Conservation (phyloP, 2,888 invertebrate species). For the Carpatolechia fugitivella region DNA sequence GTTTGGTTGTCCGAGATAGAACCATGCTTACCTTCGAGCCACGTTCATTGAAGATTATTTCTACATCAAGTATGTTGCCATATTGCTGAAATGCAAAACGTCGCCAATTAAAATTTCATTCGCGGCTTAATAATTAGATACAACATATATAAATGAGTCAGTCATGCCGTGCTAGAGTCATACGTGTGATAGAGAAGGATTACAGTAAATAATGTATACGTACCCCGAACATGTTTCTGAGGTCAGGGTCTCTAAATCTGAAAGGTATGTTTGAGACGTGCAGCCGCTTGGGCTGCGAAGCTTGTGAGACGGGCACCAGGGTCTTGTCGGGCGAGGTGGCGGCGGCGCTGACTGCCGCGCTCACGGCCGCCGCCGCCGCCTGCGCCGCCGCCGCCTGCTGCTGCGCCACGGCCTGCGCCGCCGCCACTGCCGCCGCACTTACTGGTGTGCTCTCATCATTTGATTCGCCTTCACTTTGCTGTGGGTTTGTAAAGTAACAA, state of each 20-base stretch:
- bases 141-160: conserved; percentile 27
- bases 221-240: conserved; percentile 99
- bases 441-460: conserved; percentile 77
- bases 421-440: conserved; percentile 65
- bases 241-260: conserved; percentile 98
- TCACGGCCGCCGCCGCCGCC: conserved; percentile 65
- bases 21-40: conserved; percentile 97
- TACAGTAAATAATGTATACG: conserved; percentile 71
- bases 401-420: conserved; percentile 59
- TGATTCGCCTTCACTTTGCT: conserved; percentile 74
- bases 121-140: conserved; percentile 17
- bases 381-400: conserved; percentile 75
- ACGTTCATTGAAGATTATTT: conserved; percentile 99
- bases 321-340: conserved; percentile 58
- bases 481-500: conserved; percentile 25
- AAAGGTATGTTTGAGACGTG: conserved; percentile 99
- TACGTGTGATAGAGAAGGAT: conserved; percentile 2
- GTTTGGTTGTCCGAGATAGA: conserved; percentile 27
- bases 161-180: conserved; percentile 38
- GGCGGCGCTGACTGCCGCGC: conserved; percentile 43
- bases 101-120: conserved; percentile 41
- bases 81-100: conserved; percentile 91
- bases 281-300: conserved; percentile 92
- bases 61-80: conserved; percentile 99
- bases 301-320: conserved; percentile 75